Evolutionary conservation across 2,113 vertebrate genomes (phyloP).

Genomic region (Morone chrysops): DNA sequence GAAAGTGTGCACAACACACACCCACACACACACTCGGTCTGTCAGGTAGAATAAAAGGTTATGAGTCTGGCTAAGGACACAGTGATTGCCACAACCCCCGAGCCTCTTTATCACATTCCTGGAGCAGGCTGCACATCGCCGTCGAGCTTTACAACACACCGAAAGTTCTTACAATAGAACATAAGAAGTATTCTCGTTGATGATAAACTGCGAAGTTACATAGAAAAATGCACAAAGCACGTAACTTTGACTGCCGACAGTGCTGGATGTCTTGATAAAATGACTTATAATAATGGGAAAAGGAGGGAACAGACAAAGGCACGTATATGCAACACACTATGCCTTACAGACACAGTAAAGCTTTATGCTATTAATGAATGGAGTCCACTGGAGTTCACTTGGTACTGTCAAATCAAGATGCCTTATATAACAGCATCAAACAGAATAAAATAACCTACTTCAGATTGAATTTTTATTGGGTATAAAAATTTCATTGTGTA

Average conservation of each 20-base stretch:
- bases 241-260: neutral
- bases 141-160: conserved; percentile 23
- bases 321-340: neutral
- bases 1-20: conserved; percentile 28
- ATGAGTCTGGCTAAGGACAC: conserved; percentile 50
- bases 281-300: neutral
- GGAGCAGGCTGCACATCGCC: conserved; percentile 19
- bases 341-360: neutral
- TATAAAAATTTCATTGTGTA: neutral
- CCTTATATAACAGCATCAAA: conserved; percentile 23
- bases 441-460: conserved; percentile 8
- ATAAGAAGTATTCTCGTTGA: neutral
- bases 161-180: conserved; percentile 21
- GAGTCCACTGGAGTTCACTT: neutral
- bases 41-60: conserved; percentile 62
- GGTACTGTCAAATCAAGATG: conserved; percentile 17
- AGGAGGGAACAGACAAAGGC: conserved; percentile 12
- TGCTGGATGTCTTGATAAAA: conserved; percentile 3
- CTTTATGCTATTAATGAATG: neutral
- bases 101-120: conserved; percentile 45
- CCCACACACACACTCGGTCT: conserved; percentile 36
- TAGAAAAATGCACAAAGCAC: neutral
- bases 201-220: conserved; percentile 9
- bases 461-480: neutral
- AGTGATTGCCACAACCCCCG: conserved; percentile 26